Evolutionary conservation across 2,113 vertebrate genomes (phyloP).

Genomic region (Alligator sinensis): DNA sequence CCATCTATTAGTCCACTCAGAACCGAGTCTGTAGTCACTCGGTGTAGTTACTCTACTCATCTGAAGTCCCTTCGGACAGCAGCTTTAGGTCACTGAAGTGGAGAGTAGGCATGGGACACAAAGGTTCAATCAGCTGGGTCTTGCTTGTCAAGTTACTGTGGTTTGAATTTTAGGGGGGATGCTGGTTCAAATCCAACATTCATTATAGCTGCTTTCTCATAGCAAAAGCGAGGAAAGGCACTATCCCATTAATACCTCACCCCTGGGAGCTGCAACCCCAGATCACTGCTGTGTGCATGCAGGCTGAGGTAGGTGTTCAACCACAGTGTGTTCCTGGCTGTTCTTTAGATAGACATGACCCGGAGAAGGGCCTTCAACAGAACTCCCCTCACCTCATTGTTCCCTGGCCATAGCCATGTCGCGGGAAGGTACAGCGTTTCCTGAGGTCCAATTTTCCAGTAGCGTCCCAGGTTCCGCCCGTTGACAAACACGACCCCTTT

Average conservation of each 20-base stretch:
- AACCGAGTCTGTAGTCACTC: not conserved
- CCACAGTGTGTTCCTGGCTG: fast-evolving
- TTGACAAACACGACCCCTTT: conserved; percentile 95
- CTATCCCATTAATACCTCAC: not conserved
- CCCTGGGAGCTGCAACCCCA: not conserved
- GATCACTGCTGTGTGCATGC: fast-evolving
- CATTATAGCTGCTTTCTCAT: not conserved
- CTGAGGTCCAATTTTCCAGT: conserved; percentile 96
- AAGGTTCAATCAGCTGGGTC: not conserved
- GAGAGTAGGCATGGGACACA: not conserved
- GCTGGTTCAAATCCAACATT: fast-evolving
- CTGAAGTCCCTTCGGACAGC: not conserved
- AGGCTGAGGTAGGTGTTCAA: not conserved
- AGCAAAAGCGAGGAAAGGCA: not conserved
- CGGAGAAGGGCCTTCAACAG: not conserved
- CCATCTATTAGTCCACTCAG: not conserved
- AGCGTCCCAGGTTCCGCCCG: conserved; percentile 90
- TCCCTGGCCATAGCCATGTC: conserved; percentile 86
- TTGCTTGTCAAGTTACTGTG: not conserved
- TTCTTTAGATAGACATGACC: not conserved
- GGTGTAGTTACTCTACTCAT: not conserved
- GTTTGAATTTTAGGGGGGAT: conserved; percentile 6
- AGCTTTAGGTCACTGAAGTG: not conserved
- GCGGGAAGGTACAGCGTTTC: conserved; percentile 92
- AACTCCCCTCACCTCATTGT: conserved; percentile 86